Evolutionary conservation across 2,113 vertebrate genomes (phyloP), one percentile per base, ranked within the genome.

Genomic region (Craseonycteris thonglongyai): DNA sequence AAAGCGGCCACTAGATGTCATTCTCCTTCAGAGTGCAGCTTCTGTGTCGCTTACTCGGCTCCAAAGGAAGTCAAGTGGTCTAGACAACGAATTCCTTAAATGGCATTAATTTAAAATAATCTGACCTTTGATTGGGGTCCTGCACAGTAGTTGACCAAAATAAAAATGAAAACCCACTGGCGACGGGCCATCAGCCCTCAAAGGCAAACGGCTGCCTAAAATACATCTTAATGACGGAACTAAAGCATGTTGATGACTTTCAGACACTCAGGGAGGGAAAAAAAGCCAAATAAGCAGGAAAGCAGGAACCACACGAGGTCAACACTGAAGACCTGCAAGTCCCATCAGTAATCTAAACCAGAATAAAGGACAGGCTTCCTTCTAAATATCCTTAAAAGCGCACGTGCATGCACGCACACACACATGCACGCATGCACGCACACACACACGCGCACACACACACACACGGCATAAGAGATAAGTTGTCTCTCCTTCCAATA

Each of bases 61-160:
- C 95, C 95, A 56, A 66, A 96, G 91, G 92, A 94, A 96, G 95
- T 96, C 96, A 94, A 98, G 96, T 94, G 97, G 98, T 98, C 98
- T 97, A 98, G 97, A 98, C 98, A 94, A 83, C 96, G 42, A 98
- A 98, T 97, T 98, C 98, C 98, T 98, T 98, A 98, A 98, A 98
- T 98, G 98, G 98, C 97, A 97, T 98, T 98, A 97, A 98, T 97
- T 98, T 95, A 98, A 98, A 98, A 98, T 97, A 98, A 97, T 96
- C 96, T 97, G 98, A 97, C 97, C 98, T 98, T 88, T 97, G 96
- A 97, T 91, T 16, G 5, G 94, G 96, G 87, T 9, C 0, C 96
- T 97, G 88, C 86, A 81, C 83, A 93, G 94, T 72, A 91, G 90
- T 22, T 81, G 97, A 97, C 97, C 97, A 98, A 98, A 96, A 95